Evolutionary conservation across 2,113 vertebrate genomes (phyloP).

Genomic region (Otus sunia): DNA sequence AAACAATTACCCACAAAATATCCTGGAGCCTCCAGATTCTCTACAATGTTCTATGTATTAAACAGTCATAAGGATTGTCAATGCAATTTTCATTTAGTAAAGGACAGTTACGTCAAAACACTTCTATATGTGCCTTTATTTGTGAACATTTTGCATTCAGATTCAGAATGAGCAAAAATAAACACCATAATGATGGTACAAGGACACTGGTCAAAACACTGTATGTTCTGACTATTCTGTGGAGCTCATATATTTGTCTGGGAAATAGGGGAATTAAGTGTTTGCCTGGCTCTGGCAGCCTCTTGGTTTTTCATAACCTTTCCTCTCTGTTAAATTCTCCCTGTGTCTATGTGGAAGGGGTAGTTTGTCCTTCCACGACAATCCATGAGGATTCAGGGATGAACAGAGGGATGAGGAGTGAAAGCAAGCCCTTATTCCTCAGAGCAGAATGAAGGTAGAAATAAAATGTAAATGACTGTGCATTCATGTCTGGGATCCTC

Average conservation of each 20-base stretch:
- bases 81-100: neutral
- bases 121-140: neutral
- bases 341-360: neutral
- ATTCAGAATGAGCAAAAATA: neutral
- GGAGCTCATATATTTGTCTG: neutral
- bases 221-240: neutral
- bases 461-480: neutral
- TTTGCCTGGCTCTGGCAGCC: neutral
- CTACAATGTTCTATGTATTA: neutral
- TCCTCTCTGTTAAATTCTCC: neutral
- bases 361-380: neutral
- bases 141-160: neutral
- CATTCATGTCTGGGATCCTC: neutral
- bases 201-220: neutral
- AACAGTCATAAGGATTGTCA: neutral
- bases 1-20: neutral
- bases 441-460: neutral
- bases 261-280: neutral
- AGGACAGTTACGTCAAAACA: neutral
- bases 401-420: neutral
- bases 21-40: neutral
- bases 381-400: neutral
- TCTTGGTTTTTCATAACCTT: neutral
- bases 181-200: neutral
- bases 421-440: neutral